These are phyloP conservation scores for Zosterops pallidus DNA, from an alignment of 2,113 vertebrate species.

Conservation along the genomic window DNA sequence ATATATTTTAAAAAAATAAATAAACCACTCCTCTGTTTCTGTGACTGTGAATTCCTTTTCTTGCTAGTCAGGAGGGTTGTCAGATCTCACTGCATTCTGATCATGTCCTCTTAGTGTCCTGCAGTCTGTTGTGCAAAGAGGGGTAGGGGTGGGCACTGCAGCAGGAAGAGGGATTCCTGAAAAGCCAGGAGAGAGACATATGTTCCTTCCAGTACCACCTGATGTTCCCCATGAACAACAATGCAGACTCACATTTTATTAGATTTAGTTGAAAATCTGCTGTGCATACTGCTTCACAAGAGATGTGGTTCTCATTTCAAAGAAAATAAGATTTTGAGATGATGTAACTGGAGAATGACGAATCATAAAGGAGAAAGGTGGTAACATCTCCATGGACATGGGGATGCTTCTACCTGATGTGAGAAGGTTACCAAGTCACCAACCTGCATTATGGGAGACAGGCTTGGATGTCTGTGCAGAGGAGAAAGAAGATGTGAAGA, in stretches of 20 bases:
- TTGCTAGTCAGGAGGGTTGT: not conserved
- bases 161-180: not conserved
- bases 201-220: not conserved
- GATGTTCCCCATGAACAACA: not conserved
- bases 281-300: not conserved
- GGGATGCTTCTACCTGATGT: not conserved
- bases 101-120: not conserved
- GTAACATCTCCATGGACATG: rapidly evolving
- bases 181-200: rapidly evolving
- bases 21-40: not conserved
- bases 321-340: not conserved
- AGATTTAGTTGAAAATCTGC: not conserved
- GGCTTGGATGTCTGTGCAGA: not conserved
- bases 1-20: not conserved
- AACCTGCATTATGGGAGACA: rapidly evolving
- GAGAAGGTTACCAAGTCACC: not conserved
- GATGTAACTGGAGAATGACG: not conserved
- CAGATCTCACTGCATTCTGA: not conserved
- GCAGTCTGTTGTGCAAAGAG: not conserved
- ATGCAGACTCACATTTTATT: not conserved
- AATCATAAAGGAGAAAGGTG: not conserved
- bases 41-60: not conserved
- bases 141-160: not conserved
- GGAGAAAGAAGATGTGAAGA: not conserved
- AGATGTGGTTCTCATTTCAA: not conserved